These are phyloP conservation scores for Muschampia plurimacula DNA, from an alignment of 2,888 invertebrate species.

Conservation along the genomic window DNA sequence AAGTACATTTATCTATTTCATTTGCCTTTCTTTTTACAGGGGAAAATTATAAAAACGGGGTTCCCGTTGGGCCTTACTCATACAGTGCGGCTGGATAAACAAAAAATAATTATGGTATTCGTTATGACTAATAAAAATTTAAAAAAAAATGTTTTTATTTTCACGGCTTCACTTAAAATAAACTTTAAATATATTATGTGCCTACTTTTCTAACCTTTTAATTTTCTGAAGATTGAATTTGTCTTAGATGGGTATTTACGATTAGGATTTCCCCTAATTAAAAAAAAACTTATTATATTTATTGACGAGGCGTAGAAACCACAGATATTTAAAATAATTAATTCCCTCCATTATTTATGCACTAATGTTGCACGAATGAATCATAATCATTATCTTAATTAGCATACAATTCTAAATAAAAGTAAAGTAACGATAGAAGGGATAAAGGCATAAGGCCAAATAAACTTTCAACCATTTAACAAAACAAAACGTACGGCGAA, in stretches of 20 bases:
- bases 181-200: too few relatives aligned
- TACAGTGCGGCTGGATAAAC: background rate
- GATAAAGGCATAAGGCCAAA: background rate
- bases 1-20: background rate
- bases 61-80: background rate
- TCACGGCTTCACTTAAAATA: too few relatives aligned
- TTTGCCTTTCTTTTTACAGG: background rate
- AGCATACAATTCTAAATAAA: background rate
- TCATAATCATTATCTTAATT: background rate
- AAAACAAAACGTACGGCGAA: constrained; percentile 1
- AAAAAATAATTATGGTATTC: background rate
- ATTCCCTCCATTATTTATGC: background rate
- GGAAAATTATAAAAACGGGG: background rate
- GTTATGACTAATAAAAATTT: too few relatives aligned
- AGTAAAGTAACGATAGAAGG: background rate
- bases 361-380: background rate
- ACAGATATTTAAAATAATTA: too few relatives aligned
- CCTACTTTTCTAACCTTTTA: too few relatives aligned
- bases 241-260: too few relatives aligned
- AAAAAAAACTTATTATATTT: too few relatives aligned
- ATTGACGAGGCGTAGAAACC: too few relatives aligned
- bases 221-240: too few relatives aligned
- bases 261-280: too few relatives aligned
- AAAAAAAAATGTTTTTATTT: too few relatives aligned
- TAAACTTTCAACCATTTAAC: background rate